phyloP scores from a whole-genome alignment of 2,888 invertebrate species.

The Malthinus seriepunctatus region DNA sequence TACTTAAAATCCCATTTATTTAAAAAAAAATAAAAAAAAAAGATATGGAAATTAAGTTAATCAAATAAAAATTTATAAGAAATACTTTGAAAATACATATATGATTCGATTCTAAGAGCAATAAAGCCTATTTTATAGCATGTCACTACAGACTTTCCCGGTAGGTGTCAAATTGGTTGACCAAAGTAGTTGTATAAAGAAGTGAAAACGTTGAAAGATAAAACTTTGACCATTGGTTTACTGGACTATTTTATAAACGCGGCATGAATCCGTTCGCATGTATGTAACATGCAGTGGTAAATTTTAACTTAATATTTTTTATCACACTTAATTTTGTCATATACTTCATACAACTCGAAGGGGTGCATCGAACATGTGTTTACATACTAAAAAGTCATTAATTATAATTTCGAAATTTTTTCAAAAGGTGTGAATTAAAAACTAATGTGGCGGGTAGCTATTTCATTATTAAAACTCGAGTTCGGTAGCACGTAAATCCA shows the following conservation, averaged over 20 bases:
- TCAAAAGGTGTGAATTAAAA: background rate
- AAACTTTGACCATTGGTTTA: conserved; percentile 23
- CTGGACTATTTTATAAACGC: conserved; percentile 41
- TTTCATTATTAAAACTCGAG: background rate
- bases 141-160: conserved; percentile 54
- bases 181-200: conserved; percentile 28
- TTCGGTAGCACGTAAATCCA: too few relatives aligned
- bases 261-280: conserved; percentile 50
- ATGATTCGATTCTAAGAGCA: conserved; percentile 52
- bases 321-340: conserved; percentile 49
- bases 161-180: conserved; percentile 50
- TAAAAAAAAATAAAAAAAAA: background rate
- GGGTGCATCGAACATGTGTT: background rate
- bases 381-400: background rate
- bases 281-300: conserved; percentile 52
- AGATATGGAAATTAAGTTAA: conserved; percentile 39
- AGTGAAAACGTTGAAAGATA: conserved; percentile 13
- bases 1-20: conserved; percentile 4
- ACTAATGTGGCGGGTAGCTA: background rate
- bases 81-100: conserved; percentile 46
- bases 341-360: background rate
- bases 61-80: conserved; percentile 42
- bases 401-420: background rate
- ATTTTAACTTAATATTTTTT: conserved; percentile 51
- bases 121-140: conserved; percentile 55